phyloP scores from a whole-genome alignment of 2,113 vertebrate genomes.

The Phoxinus phoxinus region DNA sequence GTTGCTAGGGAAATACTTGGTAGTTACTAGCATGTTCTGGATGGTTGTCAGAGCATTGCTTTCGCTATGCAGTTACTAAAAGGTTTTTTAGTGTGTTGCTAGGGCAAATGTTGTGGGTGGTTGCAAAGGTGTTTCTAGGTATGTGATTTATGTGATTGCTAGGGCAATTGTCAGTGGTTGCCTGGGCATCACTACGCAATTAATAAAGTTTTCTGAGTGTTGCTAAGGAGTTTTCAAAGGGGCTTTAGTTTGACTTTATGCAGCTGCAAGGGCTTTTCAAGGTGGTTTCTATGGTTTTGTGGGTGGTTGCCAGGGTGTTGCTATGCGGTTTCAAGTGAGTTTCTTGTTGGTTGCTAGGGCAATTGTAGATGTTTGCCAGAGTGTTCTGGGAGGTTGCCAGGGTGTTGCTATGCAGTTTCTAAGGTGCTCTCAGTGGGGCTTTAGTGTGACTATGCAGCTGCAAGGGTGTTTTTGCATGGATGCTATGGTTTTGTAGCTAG shows the following conservation, averaged over 20 bases:
- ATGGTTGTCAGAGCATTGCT: constrained; percentile 8
- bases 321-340: neutral
- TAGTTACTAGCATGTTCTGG: neutral
- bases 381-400: neutral
- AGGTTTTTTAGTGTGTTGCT: neutral
- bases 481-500: neutral
- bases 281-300: neutral
- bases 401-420: neutral
- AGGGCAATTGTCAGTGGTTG: too few relatives aligned
- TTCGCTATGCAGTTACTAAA: neutral
- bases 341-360: neutral
- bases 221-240: neutral
- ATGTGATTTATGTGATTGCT: too few relatives aligned
- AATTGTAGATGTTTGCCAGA: neutral
- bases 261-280: neutral
- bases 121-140: too few relatives aligned
- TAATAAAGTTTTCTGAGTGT: neutral
- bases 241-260: neutral
- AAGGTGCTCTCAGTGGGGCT: neutral
- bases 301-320: neutral
- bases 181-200: too few relatives aligned
- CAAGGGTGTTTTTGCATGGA: neutral
- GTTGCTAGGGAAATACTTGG: constrained; percentile 9
- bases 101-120: too few relatives aligned
- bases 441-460: neutral